Conservation (phyloP, 92 coral and sea anemone species). For the Heliopora coerulea region DNA sequence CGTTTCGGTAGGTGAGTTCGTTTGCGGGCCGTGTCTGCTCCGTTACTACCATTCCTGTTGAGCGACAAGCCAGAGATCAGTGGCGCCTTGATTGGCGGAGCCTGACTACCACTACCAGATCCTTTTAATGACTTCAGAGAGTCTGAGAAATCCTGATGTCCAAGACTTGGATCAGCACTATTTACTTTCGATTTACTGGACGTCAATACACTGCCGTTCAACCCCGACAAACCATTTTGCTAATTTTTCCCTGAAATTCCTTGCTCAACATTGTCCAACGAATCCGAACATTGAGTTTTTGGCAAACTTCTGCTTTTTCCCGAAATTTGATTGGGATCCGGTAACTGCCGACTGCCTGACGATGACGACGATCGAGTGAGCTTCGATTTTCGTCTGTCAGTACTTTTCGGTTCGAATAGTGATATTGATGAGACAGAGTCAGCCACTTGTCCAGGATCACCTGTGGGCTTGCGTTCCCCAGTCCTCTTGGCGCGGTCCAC, state of each 20-base stretch:
- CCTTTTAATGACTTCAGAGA: not conserved
- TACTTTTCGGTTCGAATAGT: not conserved
- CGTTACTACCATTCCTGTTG: too few relatives aligned
- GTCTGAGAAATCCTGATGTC: not conserved
- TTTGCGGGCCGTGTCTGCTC: too few relatives aligned
- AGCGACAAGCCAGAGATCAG: too few relatives aligned
- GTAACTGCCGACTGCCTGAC: conserved; percentile 44
- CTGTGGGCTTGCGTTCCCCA: conserved; percentile 18
- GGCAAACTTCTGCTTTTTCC: conserved; percentile 19
- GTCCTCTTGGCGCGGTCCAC: conserved; percentile 31
- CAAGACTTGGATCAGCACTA: not conserved
- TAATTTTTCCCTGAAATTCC: not conserved
- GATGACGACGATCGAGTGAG: conserved; percentile 27
- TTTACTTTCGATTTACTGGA: not conserved
- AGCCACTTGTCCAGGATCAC: not conserved
- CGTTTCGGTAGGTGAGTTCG: too few relatives aligned
- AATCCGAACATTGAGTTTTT: too few relatives aligned
- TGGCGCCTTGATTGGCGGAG: conserved; percentile 42
- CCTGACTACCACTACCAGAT: conserved; percentile 7
- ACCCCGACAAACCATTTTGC: not conserved
- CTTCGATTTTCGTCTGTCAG: conserved; percentile 31
- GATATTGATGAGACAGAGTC: conserved; percentile 14
- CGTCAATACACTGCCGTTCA: not conserved
- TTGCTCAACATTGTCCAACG: not conserved
- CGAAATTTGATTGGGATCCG: conserved; percentile 42